Evolutionary conservation across 2,113 vertebrate genomes (phyloP), one percentile per base, ranked within the genome.

Genomic region (Dissostichus mawsoni): DNA sequence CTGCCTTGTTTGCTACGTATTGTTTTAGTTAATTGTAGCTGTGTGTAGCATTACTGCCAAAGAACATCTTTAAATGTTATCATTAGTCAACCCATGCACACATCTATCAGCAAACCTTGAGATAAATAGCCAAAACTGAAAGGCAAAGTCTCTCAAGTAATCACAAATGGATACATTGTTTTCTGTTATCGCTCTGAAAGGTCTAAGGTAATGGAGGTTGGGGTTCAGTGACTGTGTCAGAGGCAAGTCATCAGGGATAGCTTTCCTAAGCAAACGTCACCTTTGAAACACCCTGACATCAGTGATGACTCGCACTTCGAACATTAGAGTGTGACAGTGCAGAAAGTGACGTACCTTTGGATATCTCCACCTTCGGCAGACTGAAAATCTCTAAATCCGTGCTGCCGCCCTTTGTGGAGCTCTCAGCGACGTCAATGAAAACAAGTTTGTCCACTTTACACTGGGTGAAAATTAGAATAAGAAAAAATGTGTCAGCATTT

Each of bases 331-430:
- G 50, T 52, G 45, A 56, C 47, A 1, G 52, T 4, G 68, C 18
- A 18, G 55, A 61, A 48, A 29, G 14, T 47, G 56, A 74, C 63
- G 0, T 89, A 99, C 98, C 98, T 96, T 92, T 98, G 85, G 96
- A 97, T 58, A 98, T 94, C 71, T 97, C 95, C 29, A 98, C 96
- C 18, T 97, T 96, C 4, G 98, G 97, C 64, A 98, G 83, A 58
- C n/a, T 92, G 92, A 99, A 98, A 68, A 98, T 96, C 76, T 98
- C 97, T 33, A 99, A 89, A 80, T 99, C 98, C 91, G 96, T 95
- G 1, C 92, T 94, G 18, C 96, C 97, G 69, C 96, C 95, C 92
- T 97, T 99, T 9, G 95, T 94, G n/a, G 96, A 93, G 78, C 94
- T 93, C 86, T 98, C 97, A 25, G 96, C 95, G 59, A 96, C 84